A percentile compares a stretch with the other conserved stretches of the same genome.
These are phyloP conservation scores for Pollenia griseotomentosa DNA, from an alignment of 2,888 invertebrate genomes.

Conservation along the genomic window DNA sequence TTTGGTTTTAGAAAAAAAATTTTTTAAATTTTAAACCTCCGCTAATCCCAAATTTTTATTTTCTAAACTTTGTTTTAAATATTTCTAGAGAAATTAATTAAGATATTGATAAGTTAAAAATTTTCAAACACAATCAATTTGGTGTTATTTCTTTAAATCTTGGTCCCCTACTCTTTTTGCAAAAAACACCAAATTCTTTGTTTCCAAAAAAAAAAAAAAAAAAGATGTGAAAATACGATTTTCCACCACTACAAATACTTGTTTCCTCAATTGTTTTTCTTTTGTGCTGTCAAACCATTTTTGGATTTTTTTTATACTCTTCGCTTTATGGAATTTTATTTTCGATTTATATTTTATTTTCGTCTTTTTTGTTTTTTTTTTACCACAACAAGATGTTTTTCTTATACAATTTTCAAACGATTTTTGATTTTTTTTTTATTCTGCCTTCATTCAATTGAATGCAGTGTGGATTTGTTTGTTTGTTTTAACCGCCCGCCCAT, in stretches of 20 bases:
- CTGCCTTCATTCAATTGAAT: conserved; percentile 6
- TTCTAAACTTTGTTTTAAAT: no score
- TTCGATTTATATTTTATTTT: conserved; percentile 12
- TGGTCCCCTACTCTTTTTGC: no score
- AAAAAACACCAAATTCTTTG: no score
- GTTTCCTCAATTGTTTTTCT: conserved; percentile 51
- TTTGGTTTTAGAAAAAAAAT: no score
- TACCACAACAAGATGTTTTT: conserved; percentile 38
- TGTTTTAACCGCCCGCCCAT: not conserved
- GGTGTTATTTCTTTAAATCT: no score
- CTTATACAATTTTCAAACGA: conserved; percentile 29
- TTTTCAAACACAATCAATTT: no score
- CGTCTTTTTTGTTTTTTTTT: not conserved
- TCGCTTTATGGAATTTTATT: conserved; percentile 28
- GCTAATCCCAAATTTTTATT: no score
- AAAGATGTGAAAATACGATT: conserved; percentile 41
- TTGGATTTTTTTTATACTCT: conserved; percentile 1
- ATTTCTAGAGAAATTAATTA: no score
- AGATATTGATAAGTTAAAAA: no score
- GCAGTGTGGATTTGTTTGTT: conserved; percentile 44
- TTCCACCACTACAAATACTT: conserved; percentile 46
- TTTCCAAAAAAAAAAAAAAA: not conserved
- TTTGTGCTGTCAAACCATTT: conserved; percentile 35
- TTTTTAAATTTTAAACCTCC: no score
- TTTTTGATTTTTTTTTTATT: conserved; percentile 19